These are phyloP conservation scores for Caerostris extrusa DNA, from an alignment of 1,140 invertebrate species.

Conservation along the genomic window DNA sequence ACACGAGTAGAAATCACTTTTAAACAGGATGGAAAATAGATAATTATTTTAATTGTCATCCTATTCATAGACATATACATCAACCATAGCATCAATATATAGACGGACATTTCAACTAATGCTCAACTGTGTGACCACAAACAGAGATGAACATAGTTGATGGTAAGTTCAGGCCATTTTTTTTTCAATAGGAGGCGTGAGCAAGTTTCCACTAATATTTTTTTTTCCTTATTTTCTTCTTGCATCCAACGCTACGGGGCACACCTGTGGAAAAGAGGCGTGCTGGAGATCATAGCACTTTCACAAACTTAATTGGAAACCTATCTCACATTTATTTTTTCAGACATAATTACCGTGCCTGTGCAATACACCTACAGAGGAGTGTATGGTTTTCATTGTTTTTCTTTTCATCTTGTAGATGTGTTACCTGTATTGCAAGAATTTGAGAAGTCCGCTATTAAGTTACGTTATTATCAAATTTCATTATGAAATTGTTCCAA, in stretches of 20 bases:
- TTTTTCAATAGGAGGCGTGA: constrained; percentile 16
- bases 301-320: constrained; percentile 65
- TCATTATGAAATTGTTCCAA: neutral
- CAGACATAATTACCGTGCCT: constrained; percentile 9
- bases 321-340: neutral
- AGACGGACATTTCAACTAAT: too few relatives aligned
- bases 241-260: neutral
- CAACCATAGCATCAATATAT: too few relatives aligned
- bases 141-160: neutral
- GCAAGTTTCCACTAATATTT: neutral
- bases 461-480: neutral
- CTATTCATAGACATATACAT: too few relatives aligned
- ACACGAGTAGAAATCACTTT: too few relatives aligned
- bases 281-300: constrained; percentile 37
- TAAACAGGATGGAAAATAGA: too few relatives aligned
- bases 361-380: constrained; percentile 19
- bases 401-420: neutral
- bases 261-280: constrained; percentile 64
- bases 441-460: neutral
- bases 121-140: too few relatives aligned
- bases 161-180: neutral
- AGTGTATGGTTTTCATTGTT: neutral
- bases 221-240: neutral
- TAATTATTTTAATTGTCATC: too few relatives aligned
- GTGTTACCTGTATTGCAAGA: neutral